Conservation (phyloP, 2,888 invertebrate genomes). For the Cyrtodaria siliqua region DNA sequence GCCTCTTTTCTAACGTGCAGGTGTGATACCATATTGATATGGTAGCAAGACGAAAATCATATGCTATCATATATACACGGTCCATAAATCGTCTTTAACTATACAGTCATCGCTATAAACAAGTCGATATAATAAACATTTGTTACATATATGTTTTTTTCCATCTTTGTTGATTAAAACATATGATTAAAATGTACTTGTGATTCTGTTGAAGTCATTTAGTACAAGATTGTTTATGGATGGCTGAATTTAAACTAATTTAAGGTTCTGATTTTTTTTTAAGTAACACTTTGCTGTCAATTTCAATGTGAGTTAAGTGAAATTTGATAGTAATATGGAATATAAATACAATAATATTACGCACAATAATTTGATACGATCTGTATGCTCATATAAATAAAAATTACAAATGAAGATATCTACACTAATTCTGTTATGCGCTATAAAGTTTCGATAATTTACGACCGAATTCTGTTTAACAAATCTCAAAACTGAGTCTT, state of each 20-base stretch:
- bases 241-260: neutral
- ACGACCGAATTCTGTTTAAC: no score
- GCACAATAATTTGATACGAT: neutral
- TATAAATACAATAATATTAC: neutral
- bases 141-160: neutral
- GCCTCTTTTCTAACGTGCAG: slow-evolving; percentile 27
- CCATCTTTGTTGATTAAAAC: neutral
- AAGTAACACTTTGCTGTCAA: no score
- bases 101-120: slow-evolving; percentile 17
- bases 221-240: neutral
- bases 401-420: slow-evolving; percentile 1
- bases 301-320: slow-evolving; percentile 2
- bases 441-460: slow-evolving; percentile 1
- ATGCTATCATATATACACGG: slow-evolving; percentile 36
- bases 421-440: neutral
- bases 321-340: neutral
- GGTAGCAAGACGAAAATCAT: slow-evolving; percentile 34
- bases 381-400: neutral
- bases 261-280: neutral
- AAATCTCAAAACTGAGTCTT: no score
- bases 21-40: slow-evolving; percentile 45
- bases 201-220: neutral
- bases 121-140: slow-evolving; percentile 8
- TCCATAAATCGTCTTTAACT: slow-evolving; percentile 44
- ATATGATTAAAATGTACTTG: neutral